Evolutionary conservation across 2,113 vertebrate species (phyloP).

Genomic region (Otocyon megalotis): DNA sequence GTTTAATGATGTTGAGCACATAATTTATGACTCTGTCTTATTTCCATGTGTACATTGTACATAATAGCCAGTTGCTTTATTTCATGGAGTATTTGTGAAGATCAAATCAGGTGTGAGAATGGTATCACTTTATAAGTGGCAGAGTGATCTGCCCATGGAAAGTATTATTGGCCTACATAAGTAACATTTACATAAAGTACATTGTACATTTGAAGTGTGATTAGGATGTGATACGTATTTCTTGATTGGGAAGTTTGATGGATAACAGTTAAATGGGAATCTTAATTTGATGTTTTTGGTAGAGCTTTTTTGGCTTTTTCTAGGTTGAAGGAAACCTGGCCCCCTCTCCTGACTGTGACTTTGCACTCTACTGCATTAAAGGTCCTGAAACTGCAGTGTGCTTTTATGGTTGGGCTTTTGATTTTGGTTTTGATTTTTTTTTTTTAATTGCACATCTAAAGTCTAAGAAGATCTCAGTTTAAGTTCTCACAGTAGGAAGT

Average conservation of each 20-base stretch:
- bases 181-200: not conserved
- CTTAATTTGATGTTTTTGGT: constrained; percentile 48
- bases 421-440: constrained; percentile 52
- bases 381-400: constrained; percentile 6
- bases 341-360: constrained; percentile 37
- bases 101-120: not conserved
- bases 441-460: constrained; percentile 1
- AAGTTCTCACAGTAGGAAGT: constrained; percentile 4
- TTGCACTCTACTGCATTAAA: constrained; percentile 25
- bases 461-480: not conserved
- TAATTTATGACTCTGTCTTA: not conserved
- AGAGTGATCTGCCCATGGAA: not conserved
- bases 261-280: not conserved
- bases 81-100: constrained; percentile 47
- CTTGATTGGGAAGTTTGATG: not conserved
- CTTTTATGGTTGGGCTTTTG: constrained; percentile 26
- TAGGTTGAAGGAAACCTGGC: constrained; percentile 30
- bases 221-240: not conserved
- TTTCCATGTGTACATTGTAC: constrained; percentile 13
- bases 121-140: not conserved
- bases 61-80: not conserved
- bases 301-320: not conserved
- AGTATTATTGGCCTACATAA: not conserved
- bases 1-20: constrained; percentile 9
- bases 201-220: not conserved